phyloP scores from a whole-genome alignment of 1,140 invertebrate genomes.

The Odontomachus brunneus region DNA sequence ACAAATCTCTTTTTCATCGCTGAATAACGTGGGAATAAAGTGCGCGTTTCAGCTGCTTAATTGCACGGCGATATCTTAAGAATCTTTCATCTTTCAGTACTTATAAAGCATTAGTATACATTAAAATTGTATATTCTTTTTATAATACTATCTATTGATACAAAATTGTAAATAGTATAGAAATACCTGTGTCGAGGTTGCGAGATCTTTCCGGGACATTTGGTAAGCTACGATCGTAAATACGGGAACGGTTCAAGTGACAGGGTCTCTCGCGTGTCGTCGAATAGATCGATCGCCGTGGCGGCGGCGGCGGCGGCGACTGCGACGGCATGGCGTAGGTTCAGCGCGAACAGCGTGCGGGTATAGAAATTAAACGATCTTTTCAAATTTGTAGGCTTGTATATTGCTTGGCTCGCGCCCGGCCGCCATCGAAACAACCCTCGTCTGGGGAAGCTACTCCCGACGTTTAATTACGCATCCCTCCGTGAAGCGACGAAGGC shows the following conservation, averaged over 20 bases:
- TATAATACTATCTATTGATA: not conserved
- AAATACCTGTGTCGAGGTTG: not conserved
- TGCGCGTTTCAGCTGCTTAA: not conserved
- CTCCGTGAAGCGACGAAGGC: conserved; percentile 77
- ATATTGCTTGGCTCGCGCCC: conserved; percentile 42
- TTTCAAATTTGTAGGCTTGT: conserved; percentile 54
- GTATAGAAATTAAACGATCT: conserved; percentile 48
- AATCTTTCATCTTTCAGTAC: too few relatives aligned
- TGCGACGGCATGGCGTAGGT: not conserved
- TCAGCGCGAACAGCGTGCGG: conserved; percentile 18
- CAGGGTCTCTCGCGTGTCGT: not conserved
- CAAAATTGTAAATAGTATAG: not conserved
- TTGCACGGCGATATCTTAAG: not conserved
- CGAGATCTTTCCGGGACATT: not conserved
- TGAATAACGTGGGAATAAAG: not conserved
- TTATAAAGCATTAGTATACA: too few relatives aligned
- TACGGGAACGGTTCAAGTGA: not conserved
- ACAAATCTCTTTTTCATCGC: conserved; percentile 1
- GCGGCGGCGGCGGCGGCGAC: too few relatives aligned
- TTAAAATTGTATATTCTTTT: too few relatives aligned
- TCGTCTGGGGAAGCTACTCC: conserved; percentile 78
- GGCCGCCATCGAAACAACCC: conserved; percentile 72
- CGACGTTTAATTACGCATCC: conserved; percentile 85
- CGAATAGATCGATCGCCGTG: conserved; percentile 7
- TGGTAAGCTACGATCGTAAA: not conserved